Evolutionary conservation across 2,888 invertebrate species (phyloP).

Genomic region (Drosophila niveifrons): DNA sequence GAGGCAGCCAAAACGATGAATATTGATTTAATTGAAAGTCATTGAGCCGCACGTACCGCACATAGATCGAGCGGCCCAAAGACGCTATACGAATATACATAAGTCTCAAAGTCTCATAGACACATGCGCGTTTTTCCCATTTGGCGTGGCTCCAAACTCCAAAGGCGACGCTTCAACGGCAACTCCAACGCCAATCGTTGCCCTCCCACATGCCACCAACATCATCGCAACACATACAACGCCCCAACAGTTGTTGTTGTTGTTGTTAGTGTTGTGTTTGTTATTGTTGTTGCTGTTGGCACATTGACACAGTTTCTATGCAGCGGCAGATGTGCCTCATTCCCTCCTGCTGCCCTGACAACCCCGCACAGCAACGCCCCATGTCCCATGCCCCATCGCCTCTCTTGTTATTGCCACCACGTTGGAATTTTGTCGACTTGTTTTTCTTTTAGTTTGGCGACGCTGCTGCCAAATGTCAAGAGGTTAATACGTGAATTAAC

Average conservation of each 20-base stretch:
- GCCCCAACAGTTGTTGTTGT: slow-evolving; percentile 64
- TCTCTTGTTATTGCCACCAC: slow-evolving; percentile 37
- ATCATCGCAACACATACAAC: slow-evolving; percentile 46
- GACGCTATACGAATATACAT: slow-evolving; percentile 39
- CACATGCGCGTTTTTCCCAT: slow-evolving; percentile 54
- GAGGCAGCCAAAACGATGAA: slow-evolving; percentile 80
- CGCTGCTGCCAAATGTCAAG: slow-evolving; percentile 81
- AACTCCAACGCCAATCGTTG: slow-evolving; percentile 45
- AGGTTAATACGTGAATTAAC: slow-evolving; percentile 84
- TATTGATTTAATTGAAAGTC: slow-evolving; percentile 84
- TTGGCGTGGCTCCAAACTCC: slow-evolving; percentile 70
- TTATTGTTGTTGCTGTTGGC: slow-evolving; percentile 56
- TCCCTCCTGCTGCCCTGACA: slow-evolving; percentile 14
- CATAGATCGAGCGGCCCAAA: slow-evolving; percentile 40
- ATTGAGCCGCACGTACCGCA: slow-evolving; percentile 73
- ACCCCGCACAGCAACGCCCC: slow-evolving; percentile 5
- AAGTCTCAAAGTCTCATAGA: slow-evolving; percentile 34
- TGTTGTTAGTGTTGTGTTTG: slow-evolving; percentile 34
- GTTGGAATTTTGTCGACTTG: slow-evolving; percentile 77
- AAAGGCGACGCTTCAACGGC: slow-evolving; percentile 47
- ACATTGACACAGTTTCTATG: slow-evolving; percentile 75
- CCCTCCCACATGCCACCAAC: slow-evolving; percentile 74
- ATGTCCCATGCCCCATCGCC: background rate
- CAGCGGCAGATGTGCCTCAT: slow-evolving; percentile 71
- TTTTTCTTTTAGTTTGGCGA: slow-evolving; percentile 64